Evolutionary conservation across 2,113 vertebrate species (phyloP).

Genomic region (Tinamus guttatus): DNA sequence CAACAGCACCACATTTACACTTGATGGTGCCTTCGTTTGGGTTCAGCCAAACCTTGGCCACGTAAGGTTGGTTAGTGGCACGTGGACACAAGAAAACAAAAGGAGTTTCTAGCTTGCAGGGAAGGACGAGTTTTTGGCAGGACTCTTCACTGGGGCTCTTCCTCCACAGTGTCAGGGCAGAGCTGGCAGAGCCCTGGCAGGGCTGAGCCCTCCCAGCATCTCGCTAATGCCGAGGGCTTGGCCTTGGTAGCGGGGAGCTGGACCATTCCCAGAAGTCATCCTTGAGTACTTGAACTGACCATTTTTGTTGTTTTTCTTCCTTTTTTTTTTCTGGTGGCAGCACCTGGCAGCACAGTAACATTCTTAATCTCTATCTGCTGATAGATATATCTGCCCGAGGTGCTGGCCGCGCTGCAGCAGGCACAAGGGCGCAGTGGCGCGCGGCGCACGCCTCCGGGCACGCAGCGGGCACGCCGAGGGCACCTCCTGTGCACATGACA

Average conservation of each 20-base stretch:
- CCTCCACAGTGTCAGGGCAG: not conserved
- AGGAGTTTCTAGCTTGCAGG: not conserved
- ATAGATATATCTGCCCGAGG: not conserved
- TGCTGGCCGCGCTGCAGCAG: not conserved
- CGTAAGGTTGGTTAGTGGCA: not conserved
- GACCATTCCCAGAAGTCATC: not conserved
- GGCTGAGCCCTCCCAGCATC: not conserved
- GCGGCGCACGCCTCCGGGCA: not conserved
- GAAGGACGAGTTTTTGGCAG: not conserved
- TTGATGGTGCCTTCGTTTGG: not conserved
- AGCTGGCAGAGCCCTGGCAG: accelerated
- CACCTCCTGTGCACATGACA: not conserved
- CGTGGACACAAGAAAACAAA: not conserved
- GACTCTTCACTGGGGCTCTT: not conserved
- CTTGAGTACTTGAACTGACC: not conserved
- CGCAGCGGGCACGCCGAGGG: not conserved
- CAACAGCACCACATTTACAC: not conserved
- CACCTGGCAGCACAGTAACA: not conserved
- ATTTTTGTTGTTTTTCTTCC: not conserved
- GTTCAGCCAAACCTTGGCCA: not conserved
- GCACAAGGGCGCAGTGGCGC: not conserved
- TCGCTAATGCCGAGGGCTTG: not conserved
- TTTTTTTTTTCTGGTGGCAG: not conserved
- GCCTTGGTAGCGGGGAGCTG: not conserved
- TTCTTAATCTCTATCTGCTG: not conserved